Evolutionary conservation across 37 sponge, comb jelly and placozoan genomes (phyloP).

Genomic region (Hormiphora californensis): DNA sequence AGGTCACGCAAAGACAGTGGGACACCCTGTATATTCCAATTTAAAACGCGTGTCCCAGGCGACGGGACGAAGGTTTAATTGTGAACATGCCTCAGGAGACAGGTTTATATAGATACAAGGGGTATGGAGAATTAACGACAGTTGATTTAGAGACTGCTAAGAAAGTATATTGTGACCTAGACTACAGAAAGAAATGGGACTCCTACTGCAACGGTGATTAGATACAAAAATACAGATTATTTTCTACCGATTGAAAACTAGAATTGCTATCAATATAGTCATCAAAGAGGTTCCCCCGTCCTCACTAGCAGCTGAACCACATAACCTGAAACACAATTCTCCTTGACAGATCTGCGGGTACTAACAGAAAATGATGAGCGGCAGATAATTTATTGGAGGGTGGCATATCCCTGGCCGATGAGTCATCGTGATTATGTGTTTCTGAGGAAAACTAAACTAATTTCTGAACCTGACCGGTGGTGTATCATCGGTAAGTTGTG

Average conservation of each 20-base stretch:
- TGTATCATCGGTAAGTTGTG: slow-evolving; percentile 42
- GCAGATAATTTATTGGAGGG: slow-evolving; percentile 37
- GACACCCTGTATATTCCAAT: too few species aligned
- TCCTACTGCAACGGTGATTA: slow-evolving; percentile 67
- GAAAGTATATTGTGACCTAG: slow-evolving; percentile 82
- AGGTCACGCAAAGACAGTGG: too few species aligned
- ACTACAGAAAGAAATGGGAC: slow-evolving; percentile 86
- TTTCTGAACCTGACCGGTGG: neutral
- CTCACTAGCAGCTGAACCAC: too few species aligned
- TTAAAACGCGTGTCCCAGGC: too few species aligned
- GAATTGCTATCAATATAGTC: too few species aligned
- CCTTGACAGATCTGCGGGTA: neutral
- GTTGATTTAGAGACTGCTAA: slow-evolving; percentile 69
- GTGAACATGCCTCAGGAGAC: slow-evolving; percentile 58
- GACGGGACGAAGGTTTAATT: too few species aligned
- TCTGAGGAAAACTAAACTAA: neutral
- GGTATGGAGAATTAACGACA: slow-evolving; percentile 67
- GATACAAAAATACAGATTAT: too few species aligned
- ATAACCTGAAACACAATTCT: too few species aligned
- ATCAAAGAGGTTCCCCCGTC: too few species aligned
- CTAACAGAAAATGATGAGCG: neutral
- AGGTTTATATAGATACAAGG: slow-evolving; percentile 86
- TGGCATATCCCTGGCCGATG: slow-evolving; percentile 37
- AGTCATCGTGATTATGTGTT: slow-evolving; percentile 53
- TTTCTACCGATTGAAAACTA: too few species aligned